phyloP scores from a whole-genome alignment of 1,140 invertebrate genomes.

The Eupristina koningsbergeri region DNA sequence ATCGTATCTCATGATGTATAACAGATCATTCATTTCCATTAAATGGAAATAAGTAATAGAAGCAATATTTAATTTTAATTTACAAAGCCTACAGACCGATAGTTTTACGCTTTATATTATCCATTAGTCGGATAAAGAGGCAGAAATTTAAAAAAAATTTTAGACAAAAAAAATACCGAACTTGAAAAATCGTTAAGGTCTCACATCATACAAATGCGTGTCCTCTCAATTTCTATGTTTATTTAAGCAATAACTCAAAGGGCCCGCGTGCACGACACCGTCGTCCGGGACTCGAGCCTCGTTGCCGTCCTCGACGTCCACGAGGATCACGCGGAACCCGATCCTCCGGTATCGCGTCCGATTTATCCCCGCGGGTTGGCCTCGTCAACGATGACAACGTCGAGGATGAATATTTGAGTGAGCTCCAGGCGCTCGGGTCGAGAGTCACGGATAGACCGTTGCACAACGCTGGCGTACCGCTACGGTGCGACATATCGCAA shows the following conservation, averaged over 20 bases:
- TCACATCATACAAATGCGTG: neutral
- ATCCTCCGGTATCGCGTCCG: too few relatives aligned
- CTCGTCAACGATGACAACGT: too few relatives aligned
- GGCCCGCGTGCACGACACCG: neutral
- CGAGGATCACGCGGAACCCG: neutral
- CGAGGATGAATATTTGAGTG: neutral
- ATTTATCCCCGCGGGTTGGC: too few relatives aligned
- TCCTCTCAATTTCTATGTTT: neutral
- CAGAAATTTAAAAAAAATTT: neutral
- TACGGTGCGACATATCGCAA: slow-evolving; percentile 34
- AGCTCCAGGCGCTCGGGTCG: neutral
- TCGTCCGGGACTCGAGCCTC: neutral
- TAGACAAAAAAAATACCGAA: slow-evolving; percentile 18
- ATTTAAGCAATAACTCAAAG: neutral
- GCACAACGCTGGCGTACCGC: slow-evolving; percentile 38
- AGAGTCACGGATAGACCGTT: slow-evolving; percentile 31
- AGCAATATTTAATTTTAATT: slow-evolving; percentile 21
- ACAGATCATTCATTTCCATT: slow-evolving; percentile 5
- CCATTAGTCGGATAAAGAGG: neutral
- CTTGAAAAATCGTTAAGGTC: neutral
- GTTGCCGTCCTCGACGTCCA: neutral
- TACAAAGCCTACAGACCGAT: neutral
- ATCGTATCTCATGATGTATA: neutral
- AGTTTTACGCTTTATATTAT: slow-evolving; percentile 3
- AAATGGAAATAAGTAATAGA: too few relatives aligned